phyloP scores from a whole-genome alignment of 2,888 invertebrate species.

The Nysson spinosus region DNA sequence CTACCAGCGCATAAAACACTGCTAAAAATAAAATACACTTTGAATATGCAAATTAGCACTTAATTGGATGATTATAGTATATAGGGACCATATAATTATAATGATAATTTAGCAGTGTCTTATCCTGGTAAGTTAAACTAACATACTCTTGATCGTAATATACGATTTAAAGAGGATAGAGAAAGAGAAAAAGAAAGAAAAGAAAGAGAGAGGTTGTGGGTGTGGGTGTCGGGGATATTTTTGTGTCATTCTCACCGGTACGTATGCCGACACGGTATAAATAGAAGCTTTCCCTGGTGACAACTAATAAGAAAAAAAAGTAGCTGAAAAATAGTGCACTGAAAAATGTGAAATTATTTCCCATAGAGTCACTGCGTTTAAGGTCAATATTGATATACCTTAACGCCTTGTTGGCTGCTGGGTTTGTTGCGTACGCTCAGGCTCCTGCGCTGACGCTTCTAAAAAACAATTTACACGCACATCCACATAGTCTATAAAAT shows the following conservation, averaged over 20 bases:
- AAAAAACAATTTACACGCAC: slow-evolving; percentile 76
- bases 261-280: slow-evolving; percentile 45
- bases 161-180: slow-evolving; percentile 28
- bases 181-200: too few species aligned
- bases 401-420: slow-evolving; percentile 79
- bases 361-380: slow-evolving; percentile 52
- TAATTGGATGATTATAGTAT: neutral
- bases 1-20: too few species aligned
- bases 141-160: slow-evolving; percentile 11
- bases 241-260: slow-evolving; percentile 48
- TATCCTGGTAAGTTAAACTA: slow-evolving; percentile 10
- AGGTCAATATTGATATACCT: slow-evolving; percentile 77
- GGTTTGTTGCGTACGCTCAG: slow-evolving; percentile 80
- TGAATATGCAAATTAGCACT: neutral
- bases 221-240: too few species aligned
- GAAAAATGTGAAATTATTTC: slow-evolving; percentile 47
- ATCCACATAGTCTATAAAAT: slow-evolving; percentile 56
- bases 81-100: slow-evolving; percentile 1
- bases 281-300: slow-evolving; percentile 47
- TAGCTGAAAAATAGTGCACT: slow-evolving; percentile 57
- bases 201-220: too few species aligned
- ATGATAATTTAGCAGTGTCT: slow-evolving; percentile 29
- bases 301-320: slow-evolving; percentile 53
- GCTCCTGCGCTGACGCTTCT: slow-evolving; percentile 79
- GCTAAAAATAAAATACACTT: too few species aligned